phyloP scores from a whole-genome alignment of 2,113 vertebrate genomes.

The Cephalopholis sonnerati region DNA sequence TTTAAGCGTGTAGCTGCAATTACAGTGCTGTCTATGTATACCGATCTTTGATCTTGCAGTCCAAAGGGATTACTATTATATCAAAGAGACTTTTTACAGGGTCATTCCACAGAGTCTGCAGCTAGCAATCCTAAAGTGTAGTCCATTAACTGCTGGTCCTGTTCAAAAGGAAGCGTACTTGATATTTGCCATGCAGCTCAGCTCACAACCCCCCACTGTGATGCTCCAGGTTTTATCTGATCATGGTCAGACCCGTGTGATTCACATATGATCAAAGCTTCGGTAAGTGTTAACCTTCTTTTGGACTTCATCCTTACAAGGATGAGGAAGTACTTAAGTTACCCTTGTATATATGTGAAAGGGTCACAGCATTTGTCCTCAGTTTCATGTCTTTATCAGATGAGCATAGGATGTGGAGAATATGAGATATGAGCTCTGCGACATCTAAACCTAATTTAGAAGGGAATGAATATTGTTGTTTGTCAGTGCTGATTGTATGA shows the following conservation, averaged over 20 bases:
- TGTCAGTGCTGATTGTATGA: neutral
- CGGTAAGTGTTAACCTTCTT: conserved; percentile 6
- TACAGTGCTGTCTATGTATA: conserved; percentile 21
- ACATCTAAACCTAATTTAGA: neutral
- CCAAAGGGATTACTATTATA: conserved; percentile 41
- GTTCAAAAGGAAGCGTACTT: conserved; percentile 38
- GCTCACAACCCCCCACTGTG: conserved; percentile 24
- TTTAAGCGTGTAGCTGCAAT: conserved; percentile 38
- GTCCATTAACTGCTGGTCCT: neutral
- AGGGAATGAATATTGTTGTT: neutral
- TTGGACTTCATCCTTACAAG: neutral
- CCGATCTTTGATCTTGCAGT: conserved; percentile 59
- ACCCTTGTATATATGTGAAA: neutral
- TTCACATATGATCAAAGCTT: conserved; percentile 54
- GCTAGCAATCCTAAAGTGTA: neutral
- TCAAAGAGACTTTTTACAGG: conserved; percentile 54
- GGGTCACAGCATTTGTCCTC: neutral
- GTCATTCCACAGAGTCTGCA: conserved; percentile 23
- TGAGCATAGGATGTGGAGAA: neutral
- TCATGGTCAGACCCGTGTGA: conserved; percentile 36
- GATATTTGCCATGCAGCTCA: conserved; percentile 6
- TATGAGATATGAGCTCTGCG: neutral
- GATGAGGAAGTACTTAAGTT: neutral
- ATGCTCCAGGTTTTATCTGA: conserved; percentile 39
- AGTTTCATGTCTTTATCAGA: neutral